Conservation (phyloP, 2,113 vertebrate species). For the Diadophis punctatus region DNA sequence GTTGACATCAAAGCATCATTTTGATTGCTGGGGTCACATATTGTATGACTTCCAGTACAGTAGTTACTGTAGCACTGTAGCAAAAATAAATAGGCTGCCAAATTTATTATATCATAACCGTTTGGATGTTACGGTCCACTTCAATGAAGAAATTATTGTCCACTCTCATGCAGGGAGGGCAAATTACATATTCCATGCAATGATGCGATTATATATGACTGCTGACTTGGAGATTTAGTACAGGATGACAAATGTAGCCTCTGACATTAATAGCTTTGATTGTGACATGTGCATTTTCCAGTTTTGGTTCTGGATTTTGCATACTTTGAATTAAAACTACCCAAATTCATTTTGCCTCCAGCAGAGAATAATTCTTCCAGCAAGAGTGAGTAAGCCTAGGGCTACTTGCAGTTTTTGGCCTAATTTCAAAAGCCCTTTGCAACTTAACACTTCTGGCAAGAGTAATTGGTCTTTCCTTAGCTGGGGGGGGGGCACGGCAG, state of each 20-base stretch:
- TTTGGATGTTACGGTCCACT: neutral
- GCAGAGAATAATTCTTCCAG: neutral
- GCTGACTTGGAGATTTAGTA: neutral
- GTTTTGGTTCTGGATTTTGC: neutral
- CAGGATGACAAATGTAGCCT: neutral
- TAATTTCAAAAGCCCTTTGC: neutral
- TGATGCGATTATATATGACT: neutral
- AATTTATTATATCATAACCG: neutral
- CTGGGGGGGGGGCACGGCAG: neutral
- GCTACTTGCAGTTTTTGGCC: neutral
- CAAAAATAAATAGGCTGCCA: neutral
- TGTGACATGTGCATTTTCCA: neutral
- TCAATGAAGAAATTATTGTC: neutral
- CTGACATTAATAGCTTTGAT: neutral
- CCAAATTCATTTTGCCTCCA: neutral
- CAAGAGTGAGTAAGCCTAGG: neutral
- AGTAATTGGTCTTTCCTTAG: neutral
- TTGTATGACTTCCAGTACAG: neutral
- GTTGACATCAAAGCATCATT: neutral
- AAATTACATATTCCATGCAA: neutral
- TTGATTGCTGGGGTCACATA: neutral
- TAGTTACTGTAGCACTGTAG: neutral
- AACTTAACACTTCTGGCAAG: neutral
- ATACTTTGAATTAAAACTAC: neutral
- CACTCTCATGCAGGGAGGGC: neutral